phyloP scores from a whole-genome alignment of 2,113 vertebrate species.

The Lophius piscatorius region DNA sequence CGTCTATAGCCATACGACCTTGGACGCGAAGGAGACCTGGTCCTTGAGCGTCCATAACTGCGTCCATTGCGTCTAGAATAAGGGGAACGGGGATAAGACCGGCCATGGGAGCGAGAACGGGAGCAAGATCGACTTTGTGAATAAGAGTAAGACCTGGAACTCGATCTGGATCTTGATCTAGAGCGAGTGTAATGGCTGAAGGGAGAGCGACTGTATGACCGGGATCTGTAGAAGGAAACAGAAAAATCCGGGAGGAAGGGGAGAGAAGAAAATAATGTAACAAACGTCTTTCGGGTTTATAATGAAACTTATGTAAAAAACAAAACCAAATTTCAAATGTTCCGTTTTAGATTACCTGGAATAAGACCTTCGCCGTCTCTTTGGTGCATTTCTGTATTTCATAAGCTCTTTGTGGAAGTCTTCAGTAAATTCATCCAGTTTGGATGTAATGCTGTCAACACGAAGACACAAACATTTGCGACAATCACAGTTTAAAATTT shows the following conservation, averaged over 20 bases:
- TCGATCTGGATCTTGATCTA: constrained; percentile 86
- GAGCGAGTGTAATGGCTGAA: constrained; percentile 92
- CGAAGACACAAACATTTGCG: not conserved
- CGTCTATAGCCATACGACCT: constrained; percentile 91
- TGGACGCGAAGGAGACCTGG: constrained; percentile 73
- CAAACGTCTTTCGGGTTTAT: constrained; percentile 10
- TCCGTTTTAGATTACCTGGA: constrained; percentile 85
- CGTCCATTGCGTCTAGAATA: constrained; percentile 85
- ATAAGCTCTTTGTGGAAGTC: constrained; percentile 99
- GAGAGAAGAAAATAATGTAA: not conserved
- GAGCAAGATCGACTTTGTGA: constrained; percentile 70
- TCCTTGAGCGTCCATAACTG: constrained; percentile 72
- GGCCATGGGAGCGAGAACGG: constrained; percentile 89
- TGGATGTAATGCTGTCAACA: constrained; percentile 90
- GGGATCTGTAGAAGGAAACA: constrained; percentile 82
- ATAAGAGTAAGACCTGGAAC: constrained; percentile 90
- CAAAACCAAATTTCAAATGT: not conserved
- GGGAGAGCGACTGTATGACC: constrained; percentile 93
- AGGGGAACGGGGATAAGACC: constrained; percentile 90
- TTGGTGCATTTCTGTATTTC: constrained; percentile 98
- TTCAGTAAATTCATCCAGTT: constrained; percentile 99
- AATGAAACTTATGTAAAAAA: not conserved
- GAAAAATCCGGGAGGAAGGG: not conserved
- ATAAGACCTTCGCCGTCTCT: constrained; percentile 93
- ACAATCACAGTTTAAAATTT: not conserved